Evolutionary conservation across 2,113 vertebrate genomes (phyloP), one percentile per base, ranked within the genome.

Genomic region (Terrapene triunguis): DNA sequence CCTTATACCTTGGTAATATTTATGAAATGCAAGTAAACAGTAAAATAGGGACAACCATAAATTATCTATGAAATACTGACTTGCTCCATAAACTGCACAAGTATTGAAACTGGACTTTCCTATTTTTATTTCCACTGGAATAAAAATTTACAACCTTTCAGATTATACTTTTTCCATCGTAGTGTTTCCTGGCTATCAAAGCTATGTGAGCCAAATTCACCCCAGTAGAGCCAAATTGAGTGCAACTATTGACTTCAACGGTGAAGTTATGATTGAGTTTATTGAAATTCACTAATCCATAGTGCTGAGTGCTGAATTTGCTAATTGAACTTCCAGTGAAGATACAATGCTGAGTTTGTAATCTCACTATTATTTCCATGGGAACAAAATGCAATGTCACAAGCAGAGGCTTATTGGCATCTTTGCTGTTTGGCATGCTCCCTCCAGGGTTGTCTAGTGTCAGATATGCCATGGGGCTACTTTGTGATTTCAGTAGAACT

Each of bases 331-430:
- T 82, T 35, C 6, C 0, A 0, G 1, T 29, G 2, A 82, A 48
- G 35, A 76, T 7, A 42, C 88, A 92, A 69, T 3, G 2, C 1
- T 79, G 57, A 0, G 0, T 53, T 8, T 62, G 7, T 14, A 27
- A 9, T 47, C 3, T 91, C 21, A 32, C 8, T 80, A 5, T 0
- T 0, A 59, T 59, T 59, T 59, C 57, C 57, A 25, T n/a, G 48
- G 17, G 3, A 84, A 21, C 14, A 80, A 35, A 69, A 2, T 57
- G 3, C 47, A 65, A 2, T 4, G 14, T 32, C 1, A 0, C 3
- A 14, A 51, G 29, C 6, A 2, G 22, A 74, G 7, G 42, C 2
- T 82, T 27, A 22, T 0, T 0, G 12, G 81, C 21, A 54, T 92
- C 44, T 5, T 27, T 81, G 3, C 2, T 42, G 8, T n/a, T 51